Evolutionary conservation across 2,888 invertebrate species (phyloP).

Genomic region (Esperia sulphurella): DNA sequence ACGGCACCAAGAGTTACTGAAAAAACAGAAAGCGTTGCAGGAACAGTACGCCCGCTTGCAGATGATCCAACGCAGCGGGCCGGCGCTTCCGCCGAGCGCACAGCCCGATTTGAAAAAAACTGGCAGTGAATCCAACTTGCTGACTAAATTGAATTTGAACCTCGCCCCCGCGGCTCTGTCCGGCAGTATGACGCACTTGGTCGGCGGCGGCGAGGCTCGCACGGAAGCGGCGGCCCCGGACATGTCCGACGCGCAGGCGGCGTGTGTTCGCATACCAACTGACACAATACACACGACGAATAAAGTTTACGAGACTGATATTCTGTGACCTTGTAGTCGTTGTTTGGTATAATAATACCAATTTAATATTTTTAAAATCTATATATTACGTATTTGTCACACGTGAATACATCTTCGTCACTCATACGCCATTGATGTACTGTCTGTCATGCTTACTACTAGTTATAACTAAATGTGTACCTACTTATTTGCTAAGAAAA

Average conservation of each 20-base stretch:
- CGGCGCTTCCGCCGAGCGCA: constrained; percentile 81
- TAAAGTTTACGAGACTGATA: constrained; percentile 95
- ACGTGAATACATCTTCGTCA: background rate
- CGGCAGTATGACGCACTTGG: constrained; percentile 65
- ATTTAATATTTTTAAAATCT: background rate
- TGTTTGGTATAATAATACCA: constrained; percentile 24
- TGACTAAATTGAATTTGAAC: constrained; percentile 90
- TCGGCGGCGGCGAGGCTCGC: constrained; percentile 28
- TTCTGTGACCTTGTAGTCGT: constrained; percentile 84
- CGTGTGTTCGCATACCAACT: constrained; percentile 13
- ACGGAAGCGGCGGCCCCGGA: background rate
- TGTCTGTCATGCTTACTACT: too few species aligned
- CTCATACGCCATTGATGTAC: background rate
- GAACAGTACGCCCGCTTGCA: constrained; percentile 95
- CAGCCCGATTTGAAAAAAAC: constrained; percentile 89
- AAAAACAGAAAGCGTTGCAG: constrained; percentile 92
- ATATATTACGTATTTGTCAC: background rate
- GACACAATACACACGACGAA: constrained; percentile 80
- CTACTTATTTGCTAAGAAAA: too few species aligned
- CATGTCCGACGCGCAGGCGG: background rate
- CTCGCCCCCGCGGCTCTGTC: constrained; percentile 69
- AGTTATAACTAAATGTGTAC: too few species aligned
- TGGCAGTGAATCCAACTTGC: constrained; percentile 91
- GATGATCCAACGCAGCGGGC: constrained; percentile 89
- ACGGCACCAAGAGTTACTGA: constrained; percentile 91